phyloP scores from a whole-genome alignment of 2,113 vertebrate genomes.

The Crocuta crocuta region DNA sequence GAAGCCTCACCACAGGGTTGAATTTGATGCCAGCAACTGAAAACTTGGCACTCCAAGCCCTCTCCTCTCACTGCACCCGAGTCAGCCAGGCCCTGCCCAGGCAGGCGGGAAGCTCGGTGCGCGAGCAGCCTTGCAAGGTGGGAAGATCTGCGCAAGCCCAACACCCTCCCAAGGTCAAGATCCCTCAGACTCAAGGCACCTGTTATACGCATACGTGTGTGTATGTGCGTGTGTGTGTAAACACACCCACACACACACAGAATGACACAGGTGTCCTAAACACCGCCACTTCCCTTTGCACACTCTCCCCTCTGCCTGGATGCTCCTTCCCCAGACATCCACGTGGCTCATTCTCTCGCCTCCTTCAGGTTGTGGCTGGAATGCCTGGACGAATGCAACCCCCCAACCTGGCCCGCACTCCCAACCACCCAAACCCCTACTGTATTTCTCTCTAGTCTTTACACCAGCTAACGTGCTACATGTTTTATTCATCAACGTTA shows the following conservation, averaged over 20 bases:
- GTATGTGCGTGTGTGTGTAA: neutral
- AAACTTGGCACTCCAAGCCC: neutral
- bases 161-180: neutral
- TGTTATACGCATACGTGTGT: neutral
- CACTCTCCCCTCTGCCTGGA: neutral
- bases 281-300: neutral
- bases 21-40: neutral
- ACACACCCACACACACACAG: no score
- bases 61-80: neutral
- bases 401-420: neutral
- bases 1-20: neutral
- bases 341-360: neutral
- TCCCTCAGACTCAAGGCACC: neutral
- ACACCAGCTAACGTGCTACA: neutral
- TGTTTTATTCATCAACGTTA: neutral
- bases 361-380: neutral
- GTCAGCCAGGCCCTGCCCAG: neutral
- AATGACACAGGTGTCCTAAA: neutral
- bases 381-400: neutral
- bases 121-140: neutral
- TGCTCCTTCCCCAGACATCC: neutral
- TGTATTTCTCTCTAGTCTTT: neutral
- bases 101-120: neutral
- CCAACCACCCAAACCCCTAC: neutral
- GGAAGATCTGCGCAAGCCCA: neutral